phyloP scores from a whole-genome alignment of 2,797 vertebrate species.

The Oreortyx pictus region DNA sequence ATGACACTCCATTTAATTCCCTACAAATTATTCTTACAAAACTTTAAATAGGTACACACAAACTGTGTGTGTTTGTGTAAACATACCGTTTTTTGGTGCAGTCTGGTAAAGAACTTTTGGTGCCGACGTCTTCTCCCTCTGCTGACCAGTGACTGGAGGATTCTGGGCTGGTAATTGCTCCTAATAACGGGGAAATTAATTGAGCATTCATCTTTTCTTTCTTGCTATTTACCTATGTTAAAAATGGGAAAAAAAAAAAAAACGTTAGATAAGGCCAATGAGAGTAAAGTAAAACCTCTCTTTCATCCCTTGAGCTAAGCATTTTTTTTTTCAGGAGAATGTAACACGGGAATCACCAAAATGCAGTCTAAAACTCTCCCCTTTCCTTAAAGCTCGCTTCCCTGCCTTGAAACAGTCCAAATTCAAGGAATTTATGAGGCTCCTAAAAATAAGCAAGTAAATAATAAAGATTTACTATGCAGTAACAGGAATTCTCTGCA shows the following conservation, averaged over 20 bases:
- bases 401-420: background rate
- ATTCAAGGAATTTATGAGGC: background rate
- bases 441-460: background rate
- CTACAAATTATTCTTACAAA: background rate
- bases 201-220: constrained; percentile 62
- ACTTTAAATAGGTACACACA: background rate
- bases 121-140: background rate
- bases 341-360: fast-evolving
- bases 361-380: fast-evolving
- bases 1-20: background rate
- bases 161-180: constrained; percentile 30
- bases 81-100: constrained; percentile 57
- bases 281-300: background rate
- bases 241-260: background rate
- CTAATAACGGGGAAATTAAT: constrained; percentile 57
- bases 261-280: fast-evolving
- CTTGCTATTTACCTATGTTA: background rate
- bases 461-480: background rate
- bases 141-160: constrained; percentile 46
- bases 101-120: constrained; percentile 28
- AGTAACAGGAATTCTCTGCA: fast-evolving
- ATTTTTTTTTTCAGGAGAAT: background rate
- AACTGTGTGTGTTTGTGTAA: background rate
- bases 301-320: background rate
- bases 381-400: background rate